Evolutionary conservation across 1,140 invertebrate species (phyloP).

Genomic region (Eumaeus atala): DNA sequence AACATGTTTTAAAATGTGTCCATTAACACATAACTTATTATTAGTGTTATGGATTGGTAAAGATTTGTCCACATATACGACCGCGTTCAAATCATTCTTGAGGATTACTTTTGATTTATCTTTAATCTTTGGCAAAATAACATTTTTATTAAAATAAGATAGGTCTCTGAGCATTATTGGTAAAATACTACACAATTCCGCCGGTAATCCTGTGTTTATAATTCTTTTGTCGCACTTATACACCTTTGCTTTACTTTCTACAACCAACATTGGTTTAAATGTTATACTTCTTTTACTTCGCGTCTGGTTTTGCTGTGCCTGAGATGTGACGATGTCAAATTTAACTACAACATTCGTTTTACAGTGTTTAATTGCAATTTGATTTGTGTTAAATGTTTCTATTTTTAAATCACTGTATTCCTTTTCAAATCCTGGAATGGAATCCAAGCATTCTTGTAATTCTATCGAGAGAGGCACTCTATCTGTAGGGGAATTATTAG

Average conservation of each 20-base stretch:
- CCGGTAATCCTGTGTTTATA: conserved; percentile 45
- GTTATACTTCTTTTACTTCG: conserved; percentile 27
- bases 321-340: conserved; percentile 46
- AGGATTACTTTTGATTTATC: too few species aligned
- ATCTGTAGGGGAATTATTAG: too few species aligned
- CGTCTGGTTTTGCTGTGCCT: conserved; percentile 16
- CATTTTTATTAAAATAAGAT: conserved; percentile 24
- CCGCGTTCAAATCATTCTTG: too few species aligned
- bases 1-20: too few species aligned
- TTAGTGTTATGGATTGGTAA: too few species aligned
- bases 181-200: conserved; percentile 51
- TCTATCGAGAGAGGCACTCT: too few species aligned
- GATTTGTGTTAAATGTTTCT: conserved; percentile 41
- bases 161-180: conserved; percentile 44
- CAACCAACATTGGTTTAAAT: conserved; percentile 31
- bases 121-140: conserved; percentile 6
- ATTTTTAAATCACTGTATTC: conserved; percentile 37
- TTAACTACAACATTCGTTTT: conserved; percentile 48
- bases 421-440: conserved; percentile 47
- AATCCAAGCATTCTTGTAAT: conserved; percentile 12
- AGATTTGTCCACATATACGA: too few species aligned
- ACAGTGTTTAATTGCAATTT: conserved; percentile 50
- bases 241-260: conserved; percentile 36
- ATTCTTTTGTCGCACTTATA: conserved; percentile 51
- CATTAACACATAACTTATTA: too few species aligned